Evolutionary conservation across 1,140 invertebrate genomes (phyloP), one percentile per base, ranked within the genome.

Genomic region (Eueides isabella): DNA sequence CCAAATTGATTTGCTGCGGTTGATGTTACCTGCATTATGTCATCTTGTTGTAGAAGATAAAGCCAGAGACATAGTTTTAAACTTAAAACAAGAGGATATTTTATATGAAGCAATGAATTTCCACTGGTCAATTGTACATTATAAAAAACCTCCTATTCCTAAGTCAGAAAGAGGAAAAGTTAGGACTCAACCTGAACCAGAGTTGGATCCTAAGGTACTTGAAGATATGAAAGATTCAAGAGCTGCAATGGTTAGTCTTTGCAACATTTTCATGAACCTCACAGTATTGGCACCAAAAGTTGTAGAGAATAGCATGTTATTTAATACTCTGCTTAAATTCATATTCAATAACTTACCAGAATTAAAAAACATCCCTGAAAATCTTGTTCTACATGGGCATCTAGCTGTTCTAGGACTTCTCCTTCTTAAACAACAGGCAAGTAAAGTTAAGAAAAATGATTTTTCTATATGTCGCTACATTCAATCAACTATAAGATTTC

Each of bases 191-290:
- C 96, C 96, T 2, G 95, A 96, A 83, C 96, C 96, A 62, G 96
- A 97, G 79, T 85, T 97, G 44, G 96, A 96, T 44, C 95, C 96
- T 1, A 94, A 96, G 81, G 87, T 96, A 63, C 86, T 97, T 67
- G 96, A 97, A 80, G 96, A 97, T 77, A 97, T 97, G 96, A 96
- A 96, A 81, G 96, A 97, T 85, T 97, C 97, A 0, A 95, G 97
- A 68, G 94, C 95, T 7, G 97, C 97, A 0, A 97, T 98, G 94
- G 96, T 97, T 26, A 97, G 97, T 69, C 95, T 98, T 2, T 98
- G 97, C 89, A 98, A 98, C 81, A 96, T 98, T 61, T 96, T 99
- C 55, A 98, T 99, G 97, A 99, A 99, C 83, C 95, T 98, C 0
- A 97, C 97, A 14, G 98, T 98, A 1, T 87, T 98, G 30, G 98